Percentiles rank a stretch among this genome's conserved stretches.
Conservation (phyloP, 2,113 vertebrate species). For the Psophia crepitans region DNA sequence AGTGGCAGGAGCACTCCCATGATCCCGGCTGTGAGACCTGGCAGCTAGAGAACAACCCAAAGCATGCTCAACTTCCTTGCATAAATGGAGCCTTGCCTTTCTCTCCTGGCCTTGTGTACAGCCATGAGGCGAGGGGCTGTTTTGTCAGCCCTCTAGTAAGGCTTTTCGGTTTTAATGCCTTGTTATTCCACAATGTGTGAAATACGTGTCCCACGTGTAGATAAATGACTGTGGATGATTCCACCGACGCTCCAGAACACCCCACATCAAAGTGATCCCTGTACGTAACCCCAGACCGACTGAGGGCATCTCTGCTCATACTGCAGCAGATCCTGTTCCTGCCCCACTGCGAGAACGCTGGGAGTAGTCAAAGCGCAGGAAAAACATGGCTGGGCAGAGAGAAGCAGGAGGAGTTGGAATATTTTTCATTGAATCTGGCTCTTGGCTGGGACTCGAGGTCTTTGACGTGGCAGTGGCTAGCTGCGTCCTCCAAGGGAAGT, state of each 20-base stretch:
- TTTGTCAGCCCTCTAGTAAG: neutral
- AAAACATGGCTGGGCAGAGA: neutral
- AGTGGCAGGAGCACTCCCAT: neutral
- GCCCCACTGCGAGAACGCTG: neutral
- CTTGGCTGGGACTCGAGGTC: neutral
- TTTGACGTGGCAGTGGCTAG: neutral
- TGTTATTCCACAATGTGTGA: neutral
- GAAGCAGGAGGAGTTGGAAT: neutral
- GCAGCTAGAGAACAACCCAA: neutral
- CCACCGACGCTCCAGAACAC: neutral
- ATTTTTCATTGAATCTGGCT: neutral
- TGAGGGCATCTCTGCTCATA: rapidly evolving
- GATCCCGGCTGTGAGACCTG: neutral
- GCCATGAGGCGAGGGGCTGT: neutral
- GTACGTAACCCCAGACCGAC: neutral
- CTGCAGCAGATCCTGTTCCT: neutral
- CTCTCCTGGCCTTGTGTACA: neutral
- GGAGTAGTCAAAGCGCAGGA: neutral
- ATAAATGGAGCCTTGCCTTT: neutral
- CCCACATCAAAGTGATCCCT: neutral
- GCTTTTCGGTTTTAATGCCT: neutral
- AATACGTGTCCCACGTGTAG: neutral
- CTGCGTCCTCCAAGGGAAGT: neutral
- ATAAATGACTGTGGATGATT: neutral
- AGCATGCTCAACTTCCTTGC: neutral